These are phyloP conservation scores for Casuarius casuarius DNA, from an alignment of 2,113 vertebrate genomes.

Conservation along the genomic window DNA sequence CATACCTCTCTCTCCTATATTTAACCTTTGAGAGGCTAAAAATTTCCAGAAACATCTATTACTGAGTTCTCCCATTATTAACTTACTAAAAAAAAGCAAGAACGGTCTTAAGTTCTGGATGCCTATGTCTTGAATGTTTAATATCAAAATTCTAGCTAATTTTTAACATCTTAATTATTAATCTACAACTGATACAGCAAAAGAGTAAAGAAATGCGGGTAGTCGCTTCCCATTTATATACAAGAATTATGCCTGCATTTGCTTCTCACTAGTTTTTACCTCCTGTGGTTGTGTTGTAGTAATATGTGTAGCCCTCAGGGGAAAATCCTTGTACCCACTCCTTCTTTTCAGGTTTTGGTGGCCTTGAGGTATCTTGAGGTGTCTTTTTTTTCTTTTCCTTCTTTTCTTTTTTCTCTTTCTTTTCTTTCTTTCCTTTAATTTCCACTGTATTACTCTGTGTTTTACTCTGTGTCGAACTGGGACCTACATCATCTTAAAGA, in stretches of 20 bases:
- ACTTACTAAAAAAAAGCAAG: background rate
- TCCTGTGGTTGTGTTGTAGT: constrained; percentile 81
- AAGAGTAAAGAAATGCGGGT: background rate
- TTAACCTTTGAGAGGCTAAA: background rate
- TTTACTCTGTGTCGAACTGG: constrained; percentile 59
- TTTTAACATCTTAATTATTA: background rate
- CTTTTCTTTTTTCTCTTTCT: constrained; percentile 59
- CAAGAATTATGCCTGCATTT: background rate
- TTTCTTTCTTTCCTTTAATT: constrained; percentile 56
- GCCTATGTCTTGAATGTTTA: background rate
- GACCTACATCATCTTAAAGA: constrained; percentile 56
- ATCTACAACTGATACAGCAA: background rate
- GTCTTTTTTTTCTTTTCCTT: constrained; percentile 63
- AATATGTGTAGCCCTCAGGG: constrained; percentile 80
- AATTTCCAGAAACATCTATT: background rate
- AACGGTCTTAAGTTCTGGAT: background rate
- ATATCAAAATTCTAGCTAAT: background rate
- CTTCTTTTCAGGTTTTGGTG: constrained; percentile 1
- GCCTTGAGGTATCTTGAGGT: constrained; percentile 56
- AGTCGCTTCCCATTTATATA: background rate
- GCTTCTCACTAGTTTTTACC: constrained; percentile 64
- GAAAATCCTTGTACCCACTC: constrained; percentile 81
- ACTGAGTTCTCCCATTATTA: background rate
- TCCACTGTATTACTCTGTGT: constrained; percentile 33
- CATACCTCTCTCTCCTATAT: background rate